Percentiles rank a stretch among this genome's conserved stretches.
These are phyloP conservation scores for Riptortus pedestris DNA, from an alignment of 1,140 invertebrate species.

Conservation along the genomic window DNA sequence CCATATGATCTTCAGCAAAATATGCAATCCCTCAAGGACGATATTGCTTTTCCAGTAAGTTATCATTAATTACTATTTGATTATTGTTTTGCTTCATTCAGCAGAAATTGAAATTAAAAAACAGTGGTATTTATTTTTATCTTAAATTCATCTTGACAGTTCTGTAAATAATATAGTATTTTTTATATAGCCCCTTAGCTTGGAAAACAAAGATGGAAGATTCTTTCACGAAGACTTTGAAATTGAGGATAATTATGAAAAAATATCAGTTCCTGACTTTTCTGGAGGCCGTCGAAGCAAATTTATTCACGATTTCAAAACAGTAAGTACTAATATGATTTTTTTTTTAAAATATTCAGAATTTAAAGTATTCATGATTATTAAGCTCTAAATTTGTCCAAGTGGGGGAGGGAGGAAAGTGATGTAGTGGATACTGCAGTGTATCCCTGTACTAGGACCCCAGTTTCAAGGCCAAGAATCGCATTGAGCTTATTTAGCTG, in stretches of 20 bases:
- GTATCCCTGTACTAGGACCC: too few species aligned
- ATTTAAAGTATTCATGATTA: not conserved
- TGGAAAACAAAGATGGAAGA: constrained; percentile 4
- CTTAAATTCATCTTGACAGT: too few species aligned
- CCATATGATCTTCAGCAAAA: not conserved
- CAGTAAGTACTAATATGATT: constrained; percentile 40
- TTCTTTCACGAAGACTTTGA: constrained; percentile 68
- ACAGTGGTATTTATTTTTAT: too few species aligned
- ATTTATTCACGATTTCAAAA: constrained; percentile 82
- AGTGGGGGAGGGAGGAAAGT: too few species aligned
- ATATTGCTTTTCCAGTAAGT: not conserved
- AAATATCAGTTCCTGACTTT: constrained; percentile 70
- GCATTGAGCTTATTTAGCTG: too few species aligned
- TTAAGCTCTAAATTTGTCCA: constrained; percentile 20
- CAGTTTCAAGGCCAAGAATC: too few species aligned
- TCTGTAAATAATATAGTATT: too few species aligned
- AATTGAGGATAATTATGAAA: constrained; percentile 59
- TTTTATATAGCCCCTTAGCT: too few species aligned
- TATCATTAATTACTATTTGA: too few species aligned
- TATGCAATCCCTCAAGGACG: not conserved
- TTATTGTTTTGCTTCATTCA: too few species aligned
- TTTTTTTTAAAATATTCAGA: constrained; percentile 10
- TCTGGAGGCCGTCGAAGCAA: constrained; percentile 60
- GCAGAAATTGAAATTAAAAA: too few species aligned
- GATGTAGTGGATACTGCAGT: too few species aligned